A percentile compares a stretch with the other conserved stretches of the same genome.
phyloP scores from a whole-genome alignment of 2,113 vertebrate genomes.

The Tragulus kanchil region DNA sequence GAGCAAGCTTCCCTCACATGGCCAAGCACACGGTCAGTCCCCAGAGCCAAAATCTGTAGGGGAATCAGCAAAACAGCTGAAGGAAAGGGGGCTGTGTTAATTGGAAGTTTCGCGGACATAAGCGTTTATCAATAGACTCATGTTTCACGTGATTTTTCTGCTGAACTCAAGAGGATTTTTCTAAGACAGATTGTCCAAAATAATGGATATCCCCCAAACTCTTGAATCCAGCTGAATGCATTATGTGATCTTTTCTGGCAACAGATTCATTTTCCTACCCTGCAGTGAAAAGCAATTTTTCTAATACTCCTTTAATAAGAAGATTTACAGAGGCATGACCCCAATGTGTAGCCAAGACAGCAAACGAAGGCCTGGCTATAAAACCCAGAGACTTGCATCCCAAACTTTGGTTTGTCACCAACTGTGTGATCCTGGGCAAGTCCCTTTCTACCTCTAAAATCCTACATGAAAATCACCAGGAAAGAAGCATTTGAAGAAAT shows the following conservation, averaged over 20 bases:
- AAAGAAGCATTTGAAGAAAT: background rate
- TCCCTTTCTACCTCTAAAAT: conserved; percentile 6
- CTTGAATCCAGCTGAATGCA: background rate
- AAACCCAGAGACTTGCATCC: background rate
- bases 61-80: background rate
- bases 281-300: conserved; percentile 66
- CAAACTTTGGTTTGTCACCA: background rate
- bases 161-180: conserved; percentile 18
- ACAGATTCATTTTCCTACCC: conserved; percentile 70
- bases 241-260: conserved; percentile 55
- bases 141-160: background rate
- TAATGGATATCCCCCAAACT: conserved; percentile 63
- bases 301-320: conserved; percentile 69
- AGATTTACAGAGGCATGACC: conserved; percentile 69
- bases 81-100: background rate
- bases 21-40: conserved; percentile 25
- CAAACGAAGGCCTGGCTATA: background rate
- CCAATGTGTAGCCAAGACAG: background rate
- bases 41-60: conserved; percentile 10
- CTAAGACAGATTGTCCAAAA: conserved; percentile 43
- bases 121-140: conserved; percentile 35
- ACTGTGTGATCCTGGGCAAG: background rate
- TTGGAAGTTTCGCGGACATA: background rate
- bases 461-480: background rate
- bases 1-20: conserved; percentile 63